Base-by-base conservation (phyloP, 2,888 invertebrate species). In the Hemithea aestivaria region DNA sequence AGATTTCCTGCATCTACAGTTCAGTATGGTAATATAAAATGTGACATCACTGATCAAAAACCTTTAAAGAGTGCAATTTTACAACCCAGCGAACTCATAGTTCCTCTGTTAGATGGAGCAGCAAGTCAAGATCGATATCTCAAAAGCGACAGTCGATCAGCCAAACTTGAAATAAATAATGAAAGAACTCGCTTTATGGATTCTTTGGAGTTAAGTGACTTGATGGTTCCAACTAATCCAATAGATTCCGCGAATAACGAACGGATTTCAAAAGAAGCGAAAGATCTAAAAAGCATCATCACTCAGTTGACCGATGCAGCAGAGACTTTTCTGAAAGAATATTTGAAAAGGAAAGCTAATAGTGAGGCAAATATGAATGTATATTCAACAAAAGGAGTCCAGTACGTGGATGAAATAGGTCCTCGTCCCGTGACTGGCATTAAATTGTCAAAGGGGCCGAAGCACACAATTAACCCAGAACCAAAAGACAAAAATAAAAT, bases 21-120 rank as follows among this genome's bases (percentile, higher is more conserved):
- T n/a, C n/a, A n/a, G n/a, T n/a, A n/a, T n/a, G n/a, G n/a, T n/a
- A n/a, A n/a, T n/a, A n/a, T n/a, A n/a, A n/a, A n/a, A n/a, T n/a
- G n/a, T n/a, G n/a, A n/a, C n/a, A n/a, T n/a, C n/a, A n/a, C n/a
- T 26, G 9, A 16, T 24, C 22, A 38, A 23, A 20, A 20, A 20
- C 10, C 7, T 4, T 21, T 39, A 31, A 21, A 33, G 8, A 24
- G 10, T 7, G 26, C 7, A 7, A 35, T 12, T 31, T 35, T 34
- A 27, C 29, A 52, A 21, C 38, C 21, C 11, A 37, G 40, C 11
- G 56, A 62, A 11, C 63, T 69, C 48, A 64, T 78, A 20, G 72
- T 80, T 43, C 65, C 77, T 6, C 27, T 81, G 44, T 62, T 80
- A 22, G 79, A 82, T 44, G 62, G 67, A 8, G 62, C 78, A 24